Evolutionary conservation across 2,888 invertebrate species (phyloP), one percentile per base, ranked within the genome.

Genomic region (Anticlea derivata): DNA sequence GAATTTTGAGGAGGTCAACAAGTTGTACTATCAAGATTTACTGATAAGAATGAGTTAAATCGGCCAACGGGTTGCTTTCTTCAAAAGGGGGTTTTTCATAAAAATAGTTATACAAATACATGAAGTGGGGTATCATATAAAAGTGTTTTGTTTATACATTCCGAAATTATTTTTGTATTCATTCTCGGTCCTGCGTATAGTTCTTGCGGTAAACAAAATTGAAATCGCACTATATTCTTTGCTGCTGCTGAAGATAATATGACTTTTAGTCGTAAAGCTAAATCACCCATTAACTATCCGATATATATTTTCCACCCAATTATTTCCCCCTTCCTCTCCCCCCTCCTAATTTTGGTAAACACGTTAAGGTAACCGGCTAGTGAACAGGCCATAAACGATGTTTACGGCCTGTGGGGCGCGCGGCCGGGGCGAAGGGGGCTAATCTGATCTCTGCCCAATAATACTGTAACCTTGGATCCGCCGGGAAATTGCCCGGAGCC

Each of bases 371-470:
- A 37, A 43, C 46, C 35, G 35, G 24, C 51, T 20, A 46, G 51
- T 31, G 46, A 46, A 51, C 46, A 37, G 46, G 40, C 40, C 31
- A 41, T 46, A 51, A 51, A 41, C 33, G 46, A 31, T 47, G 51
- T 47, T 52, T 47, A 47, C 37, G 37, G 30, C 35, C 35, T n/a
- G 13, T 29, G 23, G 22, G 45, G 43, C 20, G 38, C 24, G 29
- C 10, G 33, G 35, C 8, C 13, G 35, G 10, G 23, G 12, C 11
- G 13, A 7, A 29, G 34, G 30, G 22, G 45, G 30, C 45, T 44
- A 44, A 50, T 50, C 50, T 38, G 50, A 50, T 50, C 50, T 39
- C 44, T 44, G 45, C 12, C 45, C 45, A 33, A 51, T 50, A 50
- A 45, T 35, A 41, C 22, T 46, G 51, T 38, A 51, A 46, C 37